Percentiles rank a stretch among this genome's conserved stretches.
These are phyloP conservation scores for Limosa lapponica DNA, from an alignment of 2,797 vertebrate genomes.

Conservation along the genomic window DNA sequence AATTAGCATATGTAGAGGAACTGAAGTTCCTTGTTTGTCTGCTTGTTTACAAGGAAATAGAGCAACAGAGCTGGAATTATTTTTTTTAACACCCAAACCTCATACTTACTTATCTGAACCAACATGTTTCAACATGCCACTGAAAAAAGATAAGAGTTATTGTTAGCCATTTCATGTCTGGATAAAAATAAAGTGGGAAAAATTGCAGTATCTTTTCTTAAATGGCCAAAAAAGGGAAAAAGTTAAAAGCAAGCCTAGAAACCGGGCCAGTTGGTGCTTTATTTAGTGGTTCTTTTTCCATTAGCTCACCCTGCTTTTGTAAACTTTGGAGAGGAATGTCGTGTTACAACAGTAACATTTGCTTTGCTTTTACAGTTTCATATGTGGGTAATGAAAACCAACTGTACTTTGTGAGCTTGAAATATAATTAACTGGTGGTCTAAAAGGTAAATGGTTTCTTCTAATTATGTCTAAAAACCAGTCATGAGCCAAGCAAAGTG, in stretches of 20 bases:
- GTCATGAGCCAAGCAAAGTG: background rate
- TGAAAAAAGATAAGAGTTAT: background rate
- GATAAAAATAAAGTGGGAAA: constrained; percentile 31
- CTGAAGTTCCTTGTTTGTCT: constrained; percentile 3
- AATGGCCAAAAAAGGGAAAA: constrained; percentile 36
- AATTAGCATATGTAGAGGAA: background rate
- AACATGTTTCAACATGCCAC: background rate
- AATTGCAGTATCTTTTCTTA: constrained; percentile 35
- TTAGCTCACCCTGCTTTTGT: constrained; percentile 39
- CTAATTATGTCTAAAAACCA: background rate
- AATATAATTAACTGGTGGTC: constrained; percentile 17
- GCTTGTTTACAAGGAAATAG: background rate
- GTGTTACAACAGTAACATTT: constrained; percentile 10
- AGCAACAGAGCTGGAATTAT: background rate
- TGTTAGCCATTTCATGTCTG: constrained; percentile 26
- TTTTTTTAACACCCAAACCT: background rate
- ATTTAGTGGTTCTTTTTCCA: constrained; percentile 56
- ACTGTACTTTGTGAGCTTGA: background rate
- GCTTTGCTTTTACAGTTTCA: constrained; percentile 31
- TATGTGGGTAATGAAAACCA: constrained; percentile 37
- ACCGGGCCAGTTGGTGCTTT: background rate
- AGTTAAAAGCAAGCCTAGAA: constrained; percentile 25
- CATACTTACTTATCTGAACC: background rate
- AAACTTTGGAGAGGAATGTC: constrained; percentile 25
- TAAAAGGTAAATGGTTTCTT: constrained; percentile 18